Evolutionary conservation across 2,797 vertebrate genomes (phyloP), one percentile per base, ranked within the genome.

Genomic region (Mormyrus proboscirostris): DNA sequence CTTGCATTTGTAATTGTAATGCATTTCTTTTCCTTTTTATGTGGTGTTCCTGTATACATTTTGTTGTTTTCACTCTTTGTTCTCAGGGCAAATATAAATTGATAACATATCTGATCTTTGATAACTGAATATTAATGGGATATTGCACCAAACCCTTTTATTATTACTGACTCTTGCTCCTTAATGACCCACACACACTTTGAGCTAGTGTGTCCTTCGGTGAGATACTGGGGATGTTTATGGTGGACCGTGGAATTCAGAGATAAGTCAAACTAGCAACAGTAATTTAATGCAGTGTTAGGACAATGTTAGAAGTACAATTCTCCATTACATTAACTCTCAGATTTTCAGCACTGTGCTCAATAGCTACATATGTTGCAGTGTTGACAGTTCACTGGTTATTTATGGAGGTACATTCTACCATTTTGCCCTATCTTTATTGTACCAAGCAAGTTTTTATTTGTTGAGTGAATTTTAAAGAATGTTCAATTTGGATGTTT

Each of bases 91-190:
- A 79, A 79, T 79, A 79, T 79, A 44, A 44, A 79, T 44, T 44
- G 73, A 79, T 79, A 73, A 73, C 73, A 79, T 79, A 79, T 41
- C 73, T 33, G 65, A 33, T 79, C 73, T 16, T 79, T 79, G 73
- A 79, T 79, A 79, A 44, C 16, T 44, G 73, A 79, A 44, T 44
- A 44, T 44, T 79, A 79, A 41, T 79, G 38, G 41, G 73, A 44
- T 16, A 41, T 79, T 44, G 38, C 73, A 16, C 38, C 38, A 79
- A 44, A 79, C 10, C 38, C 38, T 25, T 44, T 79, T 44, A 16
- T 79, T 38, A 44, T 79, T 44, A 79, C 29, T 14, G 16, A 79
- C 73, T 79, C 33, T n/a, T 79, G 73, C 73, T 44, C 38, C 16
- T 79, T 41, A 47, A 41, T 41, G 73, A 19, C 38, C 38, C 38